These are phyloP conservation scores for Scortum barcoo DNA, from an alignment of 2,113 vertebrate genomes.

Conservation along the genomic window DNA sequence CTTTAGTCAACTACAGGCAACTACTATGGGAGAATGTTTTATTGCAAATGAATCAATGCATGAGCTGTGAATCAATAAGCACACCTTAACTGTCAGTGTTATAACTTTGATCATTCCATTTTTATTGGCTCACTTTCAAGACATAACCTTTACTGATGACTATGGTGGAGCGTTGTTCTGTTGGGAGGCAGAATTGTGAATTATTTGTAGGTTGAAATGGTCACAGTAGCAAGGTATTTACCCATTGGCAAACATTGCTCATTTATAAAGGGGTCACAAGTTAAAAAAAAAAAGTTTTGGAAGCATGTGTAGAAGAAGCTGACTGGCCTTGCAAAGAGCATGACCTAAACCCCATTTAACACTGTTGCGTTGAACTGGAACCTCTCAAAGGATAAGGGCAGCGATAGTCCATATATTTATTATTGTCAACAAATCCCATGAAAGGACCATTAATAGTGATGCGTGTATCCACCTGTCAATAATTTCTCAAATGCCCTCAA, in stretches of 20 bases:
- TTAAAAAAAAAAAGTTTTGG: neutral
- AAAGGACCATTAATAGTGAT: neutral
- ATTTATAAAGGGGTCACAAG: neutral
- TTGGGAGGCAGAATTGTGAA: too few relatives aligned
- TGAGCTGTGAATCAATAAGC: too few relatives aligned
- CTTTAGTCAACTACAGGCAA: too few relatives aligned
- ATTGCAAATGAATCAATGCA: too few relatives aligned
- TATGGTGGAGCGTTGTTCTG: too few relatives aligned
- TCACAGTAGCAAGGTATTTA: neutral
- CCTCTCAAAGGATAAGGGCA: neutral
- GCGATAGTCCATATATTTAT: neutral
- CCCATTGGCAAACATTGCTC: neutral
- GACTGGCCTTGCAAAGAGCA: neutral
- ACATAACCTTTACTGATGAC: too few relatives aligned
- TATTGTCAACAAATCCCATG: neutral
- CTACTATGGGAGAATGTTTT: too few relatives aligned
- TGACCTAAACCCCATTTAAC: neutral
- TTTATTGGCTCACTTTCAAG: too few relatives aligned
- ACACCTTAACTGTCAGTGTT: too few relatives aligned
- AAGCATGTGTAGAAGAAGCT: neutral
- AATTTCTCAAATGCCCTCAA: neutral
- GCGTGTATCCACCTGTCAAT: neutral
- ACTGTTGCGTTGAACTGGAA: neutral
- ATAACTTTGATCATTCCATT: too few relatives aligned
- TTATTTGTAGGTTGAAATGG: too few relatives aligned